A percentile compares a stretch with the other conserved stretches of the same genome.
Conservation (phyloP, 2,113 vertebrate genomes). For the Turdus rufiventris region DNA sequence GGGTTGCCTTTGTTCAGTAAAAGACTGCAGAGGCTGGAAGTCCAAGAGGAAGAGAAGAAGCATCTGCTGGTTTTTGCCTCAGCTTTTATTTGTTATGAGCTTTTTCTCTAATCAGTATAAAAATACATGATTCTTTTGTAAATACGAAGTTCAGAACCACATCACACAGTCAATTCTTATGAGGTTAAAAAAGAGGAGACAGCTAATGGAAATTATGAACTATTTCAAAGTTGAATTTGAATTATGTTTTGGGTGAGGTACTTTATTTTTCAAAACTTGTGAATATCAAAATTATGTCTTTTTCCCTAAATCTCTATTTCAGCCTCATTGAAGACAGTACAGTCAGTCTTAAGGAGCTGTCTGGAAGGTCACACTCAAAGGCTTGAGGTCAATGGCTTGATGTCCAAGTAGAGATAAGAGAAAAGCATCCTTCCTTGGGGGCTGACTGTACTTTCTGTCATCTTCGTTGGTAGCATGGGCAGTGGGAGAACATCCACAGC, state of each 20-base stretch:
- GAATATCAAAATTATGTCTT: neutral
- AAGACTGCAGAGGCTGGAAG: neutral
- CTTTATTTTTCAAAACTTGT: neutral
- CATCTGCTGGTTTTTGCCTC: neutral
- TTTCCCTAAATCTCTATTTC: neutral
- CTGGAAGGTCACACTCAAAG: neutral
- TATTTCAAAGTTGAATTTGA: neutral
- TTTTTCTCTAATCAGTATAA: neutral
- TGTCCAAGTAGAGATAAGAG: neutral
- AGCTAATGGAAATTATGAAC: neutral
- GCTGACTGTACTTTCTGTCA: neutral
- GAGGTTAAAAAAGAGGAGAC: neutral
- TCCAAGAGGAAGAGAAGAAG: neutral
- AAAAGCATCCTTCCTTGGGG: neutral
- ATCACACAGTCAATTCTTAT: neutral
- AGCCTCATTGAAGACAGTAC: neutral
- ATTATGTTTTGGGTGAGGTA: neutral
- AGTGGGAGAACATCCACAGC: neutral
- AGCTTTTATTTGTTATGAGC: neutral
- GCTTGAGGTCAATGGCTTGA: neutral
- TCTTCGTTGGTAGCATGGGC: rapidly evolving
- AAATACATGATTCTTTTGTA: neutral
- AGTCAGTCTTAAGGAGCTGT: neutral
- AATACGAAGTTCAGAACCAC: neutral
- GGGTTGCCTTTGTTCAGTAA: neutral